phyloP scores from a whole-genome alignment of 1,140 invertebrate species.

The Periplaneta americana region DNA sequence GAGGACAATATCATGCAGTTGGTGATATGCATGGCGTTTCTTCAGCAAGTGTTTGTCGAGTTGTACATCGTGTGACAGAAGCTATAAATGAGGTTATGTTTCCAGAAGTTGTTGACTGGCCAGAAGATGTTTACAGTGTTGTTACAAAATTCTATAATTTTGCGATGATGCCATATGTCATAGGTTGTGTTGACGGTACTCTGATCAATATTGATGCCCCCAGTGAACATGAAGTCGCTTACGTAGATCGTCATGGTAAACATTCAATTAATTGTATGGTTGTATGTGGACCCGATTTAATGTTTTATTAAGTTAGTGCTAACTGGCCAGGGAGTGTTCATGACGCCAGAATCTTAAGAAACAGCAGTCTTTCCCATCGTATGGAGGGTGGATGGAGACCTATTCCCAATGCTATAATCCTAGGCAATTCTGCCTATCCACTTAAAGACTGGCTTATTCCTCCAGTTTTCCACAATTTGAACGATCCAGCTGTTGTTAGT shows the following conservation, averaged over 20 bases:
- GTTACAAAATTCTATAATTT: constrained; percentile 14
- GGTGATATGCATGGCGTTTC: constrained; percentile 24
- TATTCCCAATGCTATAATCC: too few relatives aligned
- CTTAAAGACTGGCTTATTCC: constrained; percentile 22
- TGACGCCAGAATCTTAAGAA: constrained; percentile 26
- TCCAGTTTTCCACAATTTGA: constrained; percentile 7
- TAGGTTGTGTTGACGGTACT: constrained; percentile 23
- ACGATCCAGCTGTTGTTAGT: background rate
- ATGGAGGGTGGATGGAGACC: constrained; percentile 20
- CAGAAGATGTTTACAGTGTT: constrained; percentile 11
- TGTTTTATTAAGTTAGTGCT: constrained; percentile 25
- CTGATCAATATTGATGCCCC: constrained; percentile 27
- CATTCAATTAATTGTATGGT: constrained; percentile 27
- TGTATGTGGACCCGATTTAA: constrained; percentile 25
- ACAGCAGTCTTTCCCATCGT: constrained; percentile 15
- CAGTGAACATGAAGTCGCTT: constrained; percentile 1
- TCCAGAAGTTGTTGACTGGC: constrained; percentile 19
- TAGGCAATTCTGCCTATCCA: constrained; percentile 22
- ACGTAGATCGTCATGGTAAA: constrained; percentile 26
- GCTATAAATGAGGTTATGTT: constrained; percentile 21
- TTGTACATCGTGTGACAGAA: constrained; percentile 15
- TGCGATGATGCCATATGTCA: constrained; percentile 10
- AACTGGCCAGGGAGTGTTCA: constrained; percentile 24
- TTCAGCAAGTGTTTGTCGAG: constrained; percentile 24
- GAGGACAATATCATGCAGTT: constrained; percentile 20